Evolutionary conservation across 2,888 invertebrate species (phyloP), one percentile per base, ranked within the genome.

Genomic region (Colletes collaris): DNA sequence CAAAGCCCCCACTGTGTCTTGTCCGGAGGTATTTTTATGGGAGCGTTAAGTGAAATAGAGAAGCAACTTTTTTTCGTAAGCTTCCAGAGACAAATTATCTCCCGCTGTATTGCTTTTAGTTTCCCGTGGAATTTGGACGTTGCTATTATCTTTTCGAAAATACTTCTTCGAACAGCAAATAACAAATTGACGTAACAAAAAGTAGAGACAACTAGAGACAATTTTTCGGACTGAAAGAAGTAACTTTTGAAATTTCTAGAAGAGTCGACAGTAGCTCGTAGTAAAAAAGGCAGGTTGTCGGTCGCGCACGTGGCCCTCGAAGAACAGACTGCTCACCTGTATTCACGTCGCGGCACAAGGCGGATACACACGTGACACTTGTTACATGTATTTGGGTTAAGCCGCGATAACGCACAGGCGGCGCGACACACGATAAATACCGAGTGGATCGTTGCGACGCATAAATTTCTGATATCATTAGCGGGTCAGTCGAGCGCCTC

Each of bases 401-500:
- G 74, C 85, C 65, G 37, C 60, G 74, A 69, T 60, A 79, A 72
- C 65, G 66, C 55, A 27, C 27, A 62, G 64, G 50, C 68, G 75
- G 78, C 80, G 67, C 72, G 70, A 70, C 64, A 49, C 44, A 56
- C 73, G 85, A 81, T 81, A 83, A 85, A 76, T 76, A 76, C 73
- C 56, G 19, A 67, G 64, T 35, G 67, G 10, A 66, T 52, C 50
- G 58, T 44, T 50, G 13, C 49, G 58, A 72, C 77, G 81, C 79
- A 83, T 85, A 83, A 85, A 85, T 85, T 83, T 77, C 66, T 76
- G 72, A 74, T 81, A 72, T 79, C 76, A 72, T 79, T 83, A 83
- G 76, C 71, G 59, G 78, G 63, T 73, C 64, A 67, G 66, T 59
- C 66, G 78, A 75, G 63, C 49, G 10, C 49, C 16, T 50, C 60